Conservation (phyloP, 2,113 vertebrate genomes). For the Epinephelus moara region DNA sequence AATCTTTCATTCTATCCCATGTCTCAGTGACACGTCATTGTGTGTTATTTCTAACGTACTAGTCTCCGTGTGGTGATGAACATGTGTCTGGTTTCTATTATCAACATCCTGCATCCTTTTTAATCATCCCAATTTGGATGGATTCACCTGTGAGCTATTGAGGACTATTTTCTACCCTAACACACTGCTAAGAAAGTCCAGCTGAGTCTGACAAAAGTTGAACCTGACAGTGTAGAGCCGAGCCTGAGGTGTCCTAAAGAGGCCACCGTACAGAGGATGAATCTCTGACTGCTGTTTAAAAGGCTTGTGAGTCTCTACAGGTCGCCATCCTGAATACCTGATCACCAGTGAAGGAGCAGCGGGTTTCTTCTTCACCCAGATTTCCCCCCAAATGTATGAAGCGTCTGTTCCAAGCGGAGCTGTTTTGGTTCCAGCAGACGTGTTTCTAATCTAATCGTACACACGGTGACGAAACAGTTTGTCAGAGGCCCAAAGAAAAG, state of each 20-base stretch:
- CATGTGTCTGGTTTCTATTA: too few species aligned
- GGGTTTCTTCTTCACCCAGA: conserved; percentile 28
- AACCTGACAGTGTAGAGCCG: background rate
- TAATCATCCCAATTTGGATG: background rate
- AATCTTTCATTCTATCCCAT: too few species aligned
- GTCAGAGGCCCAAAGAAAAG: conserved; percentile 56
- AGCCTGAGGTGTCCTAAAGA: background rate
- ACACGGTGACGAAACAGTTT: conserved; percentile 64
- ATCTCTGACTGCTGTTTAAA: background rate
- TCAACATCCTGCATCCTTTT: background rate
- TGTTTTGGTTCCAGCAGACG: conserved; percentile 42
- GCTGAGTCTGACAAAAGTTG: background rate
- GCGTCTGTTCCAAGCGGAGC: conserved; percentile 28
- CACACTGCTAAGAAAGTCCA: background rate
- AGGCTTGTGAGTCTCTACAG: background rate
- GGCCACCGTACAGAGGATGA: background rate
- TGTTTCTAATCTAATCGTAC: conserved; percentile 58
- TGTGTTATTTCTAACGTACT: too few species aligned
- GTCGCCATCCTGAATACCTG: background rate
- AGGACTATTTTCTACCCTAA: background rate
- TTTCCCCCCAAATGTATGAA: conserved; percentile 15
- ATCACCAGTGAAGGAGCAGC: background rate
- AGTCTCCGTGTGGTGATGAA: too few species aligned
- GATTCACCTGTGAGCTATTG: background rate
- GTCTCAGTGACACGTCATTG: too few species aligned